phyloP scores from a whole-genome alignment of 2,888 invertebrate genomes.

The Neoascia interrupta region DNA sequence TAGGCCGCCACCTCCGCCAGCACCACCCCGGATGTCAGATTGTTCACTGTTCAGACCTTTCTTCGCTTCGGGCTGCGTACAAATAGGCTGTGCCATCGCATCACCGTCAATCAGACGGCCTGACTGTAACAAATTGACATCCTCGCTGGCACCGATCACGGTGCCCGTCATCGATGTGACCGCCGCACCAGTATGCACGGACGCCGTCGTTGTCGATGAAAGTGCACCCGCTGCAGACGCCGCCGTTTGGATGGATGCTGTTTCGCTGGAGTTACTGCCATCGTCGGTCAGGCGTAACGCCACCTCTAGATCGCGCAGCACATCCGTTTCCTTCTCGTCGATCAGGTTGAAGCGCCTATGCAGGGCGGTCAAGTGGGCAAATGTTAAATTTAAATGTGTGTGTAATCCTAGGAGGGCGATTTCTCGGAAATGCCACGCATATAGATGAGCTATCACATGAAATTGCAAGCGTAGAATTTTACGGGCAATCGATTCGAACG shows the following conservation, averaged over 20 bases:
- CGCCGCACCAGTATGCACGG: conserved; percentile 55
- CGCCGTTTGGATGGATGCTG: conserved; percentile 65
- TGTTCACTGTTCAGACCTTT: conserved; percentile 69
- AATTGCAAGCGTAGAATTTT: conserved; percentile 97
- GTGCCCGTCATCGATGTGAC: conserved; percentile 65
- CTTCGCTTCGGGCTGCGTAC: conserved; percentile 79
- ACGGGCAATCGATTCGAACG: conserved; percentile 96
- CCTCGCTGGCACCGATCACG: conserved; percentile 70
- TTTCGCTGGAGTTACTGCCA: conserved; percentile 68
- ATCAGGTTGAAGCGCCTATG: conserved; percentile 93
- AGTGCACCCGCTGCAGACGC: conserved; percentile 70
- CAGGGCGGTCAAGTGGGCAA: conserved; percentile 95
- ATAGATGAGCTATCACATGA: conserved; percentile 98
- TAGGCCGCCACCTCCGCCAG: conserved; percentile 74
- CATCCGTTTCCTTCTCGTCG: conserved; percentile 97
- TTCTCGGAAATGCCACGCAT: conserved; percentile 98
- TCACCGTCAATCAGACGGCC: conserved; percentile 75
- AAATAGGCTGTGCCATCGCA: conserved; percentile 77
- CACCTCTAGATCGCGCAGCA: conserved; percentile 93
- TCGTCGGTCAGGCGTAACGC: conserved; percentile 86
- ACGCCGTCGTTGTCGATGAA: conserved; percentile 56
- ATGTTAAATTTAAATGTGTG: conserved; percentile 97
- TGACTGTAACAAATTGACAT: conserved; percentile 76
- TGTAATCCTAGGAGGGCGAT: conserved; percentile 95
- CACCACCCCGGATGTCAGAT: conserved; percentile 70